phyloP scores from a whole-genome alignment of 1,140 invertebrate species.

The Spodoptera frugiperda region DNA sequence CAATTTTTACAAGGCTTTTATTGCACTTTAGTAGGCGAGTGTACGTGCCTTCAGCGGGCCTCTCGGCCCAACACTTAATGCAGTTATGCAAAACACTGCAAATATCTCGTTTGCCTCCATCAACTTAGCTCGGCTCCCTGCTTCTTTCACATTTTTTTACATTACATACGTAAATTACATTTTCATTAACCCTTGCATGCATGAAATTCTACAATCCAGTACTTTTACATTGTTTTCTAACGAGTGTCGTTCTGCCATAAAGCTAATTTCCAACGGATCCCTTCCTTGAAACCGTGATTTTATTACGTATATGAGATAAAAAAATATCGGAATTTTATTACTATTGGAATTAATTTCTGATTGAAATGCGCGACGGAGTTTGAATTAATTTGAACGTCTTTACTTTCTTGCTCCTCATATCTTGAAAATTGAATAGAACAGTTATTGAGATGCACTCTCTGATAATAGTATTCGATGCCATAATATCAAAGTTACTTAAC shows the following conservation, averaged over 20 bases:
- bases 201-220: conserved; percentile 36
- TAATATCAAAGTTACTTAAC: too few species aligned
- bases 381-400: too few species aligned
- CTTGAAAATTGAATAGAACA: too few species aligned
- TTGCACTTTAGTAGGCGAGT: conserved; percentile 64
- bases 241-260: background rate
- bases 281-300: too few species aligned
- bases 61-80: conserved; percentile 67
- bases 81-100: conserved; percentile 72
- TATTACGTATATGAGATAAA: background rate
- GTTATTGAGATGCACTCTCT: too few species aligned
- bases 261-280: background rate
- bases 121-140: conserved; percentile 52
- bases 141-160: conserved; percentile 45
- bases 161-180: conserved; percentile 48
- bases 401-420: too few species aligned
- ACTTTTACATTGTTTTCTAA: conserved; percentile 17
- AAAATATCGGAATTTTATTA: background rate
- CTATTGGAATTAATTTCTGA: background rate
- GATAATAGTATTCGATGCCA: too few species aligned
- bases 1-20: conserved; percentile 66
- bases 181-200: conserved; percentile 46
- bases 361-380: background rate
- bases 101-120: conserved; percentile 66
- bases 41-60: conserved; percentile 70